Conservation (phyloP, 2,113 vertebrate species). For the Callocephalon fimbriatum region DNA sequence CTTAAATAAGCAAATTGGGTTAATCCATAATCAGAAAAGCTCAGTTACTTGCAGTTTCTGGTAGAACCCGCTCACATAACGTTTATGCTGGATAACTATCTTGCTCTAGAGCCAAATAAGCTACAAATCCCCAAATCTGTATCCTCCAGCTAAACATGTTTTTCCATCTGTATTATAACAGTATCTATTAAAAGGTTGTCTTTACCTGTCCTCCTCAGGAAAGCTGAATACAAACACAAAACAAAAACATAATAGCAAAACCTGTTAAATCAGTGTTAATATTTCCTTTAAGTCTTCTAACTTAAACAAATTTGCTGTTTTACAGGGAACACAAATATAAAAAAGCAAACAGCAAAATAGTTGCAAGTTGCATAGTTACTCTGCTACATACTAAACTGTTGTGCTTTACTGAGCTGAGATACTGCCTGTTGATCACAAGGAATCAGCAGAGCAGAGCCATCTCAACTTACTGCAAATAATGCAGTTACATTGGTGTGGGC, state of each 20-base stretch:
- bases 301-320: neutral
- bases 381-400: neutral
- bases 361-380: neutral
- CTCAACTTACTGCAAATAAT: neutral
- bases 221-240: constrained; percentile 28
- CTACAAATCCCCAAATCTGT: neutral
- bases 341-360: neutral
- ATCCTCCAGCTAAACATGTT: neutral
- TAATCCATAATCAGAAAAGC: neutral
- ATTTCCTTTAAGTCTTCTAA: neutral
- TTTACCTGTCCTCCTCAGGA: constrained; percentile 62
- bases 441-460: neutral
- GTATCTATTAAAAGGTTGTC: neutral
- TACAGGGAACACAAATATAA: neutral
- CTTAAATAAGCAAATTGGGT: neutral
- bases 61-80: neutral
- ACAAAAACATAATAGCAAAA: constrained; percentile 43
- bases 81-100: neutral
- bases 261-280: neutral
- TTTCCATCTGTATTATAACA: neutral
- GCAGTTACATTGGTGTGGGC: neutral
- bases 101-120: neutral
- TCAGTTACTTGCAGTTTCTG: neutral
- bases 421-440: neutral
- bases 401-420: neutral